phyloP scores from a whole-genome alignment of 2,888 invertebrate genomes.

The Drosophila yooni region DNA sequence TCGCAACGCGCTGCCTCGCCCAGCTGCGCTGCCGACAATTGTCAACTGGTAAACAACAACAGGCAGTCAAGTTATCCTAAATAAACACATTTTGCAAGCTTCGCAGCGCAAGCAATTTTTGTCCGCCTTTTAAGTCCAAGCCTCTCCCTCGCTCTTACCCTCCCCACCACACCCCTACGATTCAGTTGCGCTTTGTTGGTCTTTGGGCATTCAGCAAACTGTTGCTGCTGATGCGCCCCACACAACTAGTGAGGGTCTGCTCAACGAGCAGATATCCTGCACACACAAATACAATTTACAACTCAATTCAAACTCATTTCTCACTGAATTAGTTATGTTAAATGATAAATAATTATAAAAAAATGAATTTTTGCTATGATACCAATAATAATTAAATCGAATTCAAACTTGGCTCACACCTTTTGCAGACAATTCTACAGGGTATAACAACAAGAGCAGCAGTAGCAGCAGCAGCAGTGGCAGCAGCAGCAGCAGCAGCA shows the following conservation, averaged over 20 bases:
- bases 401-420: not conserved
- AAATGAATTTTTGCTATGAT: not conserved
- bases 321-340: not conserved
- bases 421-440: not conserved
- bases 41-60: constrained; percentile 59
- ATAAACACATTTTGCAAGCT: constrained; percentile 76
- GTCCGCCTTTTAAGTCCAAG: not conserved
- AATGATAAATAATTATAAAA: not conserved
- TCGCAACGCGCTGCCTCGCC: not conserved
- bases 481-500: constrained; percentile 21
- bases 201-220: constrained; percentile 69
- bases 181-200: constrained; percentile 50
- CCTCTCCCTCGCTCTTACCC: not conserved
- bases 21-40: constrained; percentile 52
- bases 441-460: constrained; percentile 16
- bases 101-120: constrained; percentile 60
- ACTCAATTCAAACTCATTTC: not conserved
- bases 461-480: constrained; percentile 24
- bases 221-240: constrained; percentile 52
- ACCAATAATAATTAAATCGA: not conserved
- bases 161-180: not conserved
- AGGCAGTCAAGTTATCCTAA: constrained; percentile 76
- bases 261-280: not conserved
- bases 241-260: constrained; percentile 2
- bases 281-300: not conserved